These are phyloP conservation scores for Gandaritis pyraliata DNA, from an alignment of 2,888 invertebrate genomes.

Conservation along the genomic window DNA sequence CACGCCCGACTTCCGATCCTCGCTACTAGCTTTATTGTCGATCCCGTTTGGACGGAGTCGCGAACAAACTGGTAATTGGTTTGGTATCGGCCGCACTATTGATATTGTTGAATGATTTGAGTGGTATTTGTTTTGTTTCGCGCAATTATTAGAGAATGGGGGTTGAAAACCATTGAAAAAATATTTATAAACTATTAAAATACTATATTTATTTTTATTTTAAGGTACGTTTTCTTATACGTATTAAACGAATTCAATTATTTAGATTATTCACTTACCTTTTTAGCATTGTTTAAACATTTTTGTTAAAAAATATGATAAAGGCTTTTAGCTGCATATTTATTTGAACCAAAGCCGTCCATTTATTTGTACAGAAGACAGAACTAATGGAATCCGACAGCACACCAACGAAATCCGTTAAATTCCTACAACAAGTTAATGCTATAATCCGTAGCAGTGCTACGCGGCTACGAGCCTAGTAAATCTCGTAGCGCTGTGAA, in stretches of 20 bases:
- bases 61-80: conserved; percentile 75
- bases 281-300: too few species aligned
- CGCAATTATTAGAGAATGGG: conserved; percentile 6
- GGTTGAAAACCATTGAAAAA: too few species aligned
- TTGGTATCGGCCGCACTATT: conserved; percentile 62
- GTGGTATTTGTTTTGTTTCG: conserved; percentile 35
- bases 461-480: conserved; percentile 37
- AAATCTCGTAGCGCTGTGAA: conserved; percentile 41
- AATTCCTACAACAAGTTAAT: conserved; percentile 33
- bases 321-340: background rate
- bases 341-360: background rate
- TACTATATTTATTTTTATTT: too few species aligned
- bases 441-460: conserved; percentile 42
- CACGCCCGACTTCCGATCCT: conserved; percentile 41
- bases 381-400: conserved; percentile 26
- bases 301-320: too few species aligned
- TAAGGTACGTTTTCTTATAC: too few species aligned
- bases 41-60: conserved; percentile 53
- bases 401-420: conserved; percentile 21
- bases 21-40: conserved; percentile 61
- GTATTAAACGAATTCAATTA: too few species aligned
- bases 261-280: too few species aligned
- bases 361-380: conserved; percentile 8
- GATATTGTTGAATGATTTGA: conserved; percentile 56
- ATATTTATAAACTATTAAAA: too few species aligned